Conservation (phyloP, 1,140 invertebrate genomes). For the Holotrichia oblita region DNA sequence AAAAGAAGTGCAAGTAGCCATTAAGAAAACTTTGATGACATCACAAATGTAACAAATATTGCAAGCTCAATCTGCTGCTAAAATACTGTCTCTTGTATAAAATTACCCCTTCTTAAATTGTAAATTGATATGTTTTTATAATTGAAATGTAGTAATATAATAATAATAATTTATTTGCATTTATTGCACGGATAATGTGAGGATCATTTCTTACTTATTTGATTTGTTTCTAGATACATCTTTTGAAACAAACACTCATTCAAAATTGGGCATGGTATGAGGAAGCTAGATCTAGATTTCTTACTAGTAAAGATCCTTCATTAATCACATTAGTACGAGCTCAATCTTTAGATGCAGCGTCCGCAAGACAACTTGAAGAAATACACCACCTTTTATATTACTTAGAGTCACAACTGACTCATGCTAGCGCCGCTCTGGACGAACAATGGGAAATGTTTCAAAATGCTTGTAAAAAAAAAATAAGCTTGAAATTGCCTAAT, state of each 20-base stretch:
- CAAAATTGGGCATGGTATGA: constrained; percentile 71
- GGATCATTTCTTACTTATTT: constrained; percentile 60
- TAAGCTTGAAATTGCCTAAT: constrained; percentile 66
- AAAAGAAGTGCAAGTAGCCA: too few species aligned
- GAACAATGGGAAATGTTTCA: constrained; percentile 69
- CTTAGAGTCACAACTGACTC: constrained; percentile 69
- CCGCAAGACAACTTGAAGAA: constrained; percentile 65
- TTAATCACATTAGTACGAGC: constrained; percentile 63
- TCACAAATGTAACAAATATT: too few species aligned
- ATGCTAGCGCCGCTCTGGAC: constrained; percentile 68
- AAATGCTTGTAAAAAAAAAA: constrained; percentile 61
- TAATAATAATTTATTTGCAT: too few species aligned
- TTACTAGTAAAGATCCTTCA: constrained; percentile 65
- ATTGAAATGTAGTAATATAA: too few species aligned
- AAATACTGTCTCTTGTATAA: too few species aligned
- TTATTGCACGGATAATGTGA: too few species aligned
- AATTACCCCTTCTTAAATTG: too few species aligned
- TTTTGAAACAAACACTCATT: constrained; percentile 68
- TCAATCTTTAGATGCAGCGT: constrained; percentile 67
- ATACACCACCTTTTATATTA: constrained; percentile 69
- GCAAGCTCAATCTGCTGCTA: too few species aligned
- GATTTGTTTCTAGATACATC: constrained; percentile 58
- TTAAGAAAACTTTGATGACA: too few species aligned
- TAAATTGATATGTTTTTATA: too few species aligned
- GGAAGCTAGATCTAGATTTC: constrained; percentile 66